Conservation (phyloP, 2,113 vertebrate species). For the Rhinichthys klamathensis region DNA sequence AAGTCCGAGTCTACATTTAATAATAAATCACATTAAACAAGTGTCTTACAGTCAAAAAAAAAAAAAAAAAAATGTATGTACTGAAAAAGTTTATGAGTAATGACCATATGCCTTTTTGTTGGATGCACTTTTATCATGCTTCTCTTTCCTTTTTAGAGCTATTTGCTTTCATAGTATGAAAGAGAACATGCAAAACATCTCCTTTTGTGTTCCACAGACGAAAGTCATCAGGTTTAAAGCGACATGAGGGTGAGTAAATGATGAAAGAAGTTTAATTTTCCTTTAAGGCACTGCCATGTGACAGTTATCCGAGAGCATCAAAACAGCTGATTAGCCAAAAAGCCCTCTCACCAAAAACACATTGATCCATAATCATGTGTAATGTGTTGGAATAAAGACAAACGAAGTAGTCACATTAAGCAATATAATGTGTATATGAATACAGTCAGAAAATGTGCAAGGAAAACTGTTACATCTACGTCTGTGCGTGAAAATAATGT, state of each 20-base stretch:
- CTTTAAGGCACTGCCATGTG: background rate
- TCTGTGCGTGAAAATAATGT: background rate
- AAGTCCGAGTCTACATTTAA: background rate
- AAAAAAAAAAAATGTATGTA: no score
- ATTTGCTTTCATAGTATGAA: background rate
- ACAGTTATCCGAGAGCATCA: slow-evolving; percentile 1
- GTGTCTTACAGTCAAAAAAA: background rate
- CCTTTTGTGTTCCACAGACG: background rate
- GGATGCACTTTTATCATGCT: background rate
- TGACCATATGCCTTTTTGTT: background rate
- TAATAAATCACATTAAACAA: background rate
- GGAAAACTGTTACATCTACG: background rate
- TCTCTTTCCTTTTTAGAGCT: background rate
- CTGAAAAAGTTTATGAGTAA: background rate
- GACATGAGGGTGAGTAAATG: background rate
- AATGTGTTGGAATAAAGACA: background rate
- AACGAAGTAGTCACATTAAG: background rate
- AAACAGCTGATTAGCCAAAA: background rate
- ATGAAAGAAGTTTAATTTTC: background rate
- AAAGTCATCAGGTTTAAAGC: background rate
- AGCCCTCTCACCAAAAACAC: background rate
- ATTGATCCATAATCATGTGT: background rate
- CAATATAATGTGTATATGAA: background rate
- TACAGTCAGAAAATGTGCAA: background rate
- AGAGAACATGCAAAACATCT: background rate